Evolutionary conservation across 2,888 invertebrate genomes (phyloP), one percentile per base, ranked within the genome.

Genomic region (Petrolisthes cinctipes): DNA sequence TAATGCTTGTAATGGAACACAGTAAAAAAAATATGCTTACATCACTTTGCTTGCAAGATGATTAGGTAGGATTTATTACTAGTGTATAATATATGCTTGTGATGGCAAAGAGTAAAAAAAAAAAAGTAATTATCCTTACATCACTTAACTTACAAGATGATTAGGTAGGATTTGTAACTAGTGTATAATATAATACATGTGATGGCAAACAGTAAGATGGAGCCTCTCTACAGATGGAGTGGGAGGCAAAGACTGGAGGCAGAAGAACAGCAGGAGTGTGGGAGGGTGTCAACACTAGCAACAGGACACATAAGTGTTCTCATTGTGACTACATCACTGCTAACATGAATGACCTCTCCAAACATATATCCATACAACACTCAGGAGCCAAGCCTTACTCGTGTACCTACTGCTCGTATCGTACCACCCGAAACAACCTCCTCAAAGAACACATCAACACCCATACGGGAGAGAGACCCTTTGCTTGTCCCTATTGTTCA

Each of bases 381-480:
- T 76, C 85, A 23, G 85, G 85, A 76, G 86, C 79, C 57, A 86
- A 86, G 71, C 78, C 68, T n/a, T 83, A 82, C 56, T 78, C 73
- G 54, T 86, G 86, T 57, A 61, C 78, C 20, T 86, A 82, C 66
- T 86, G 86, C 68, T 61, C 82, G 20, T 86, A 86, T 71, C 82
- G 82, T 68, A 86, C 86, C 6, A 82, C 82, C 66, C 61, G 82
- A 57, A 86, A 82, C 53, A 71, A 61, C 54, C 82, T 86, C 23
- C 86, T 86, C 4, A 82, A 83, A 54, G 82, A 89, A 75, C 89
- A 89, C 80, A 78, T 89, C 20, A 86, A 85, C n/a, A 86, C 83
- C 56, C 89, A 89, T 80, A 89, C 89, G 14, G 89, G 89, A 4
- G 89, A 89, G 79, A 84, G 83, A 54, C 89, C 89, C n/a, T 89